Evolutionary conservation across 2,888 invertebrate genomes (phyloP).

Genomic region (Choristoneura rosaceana): DNA sequence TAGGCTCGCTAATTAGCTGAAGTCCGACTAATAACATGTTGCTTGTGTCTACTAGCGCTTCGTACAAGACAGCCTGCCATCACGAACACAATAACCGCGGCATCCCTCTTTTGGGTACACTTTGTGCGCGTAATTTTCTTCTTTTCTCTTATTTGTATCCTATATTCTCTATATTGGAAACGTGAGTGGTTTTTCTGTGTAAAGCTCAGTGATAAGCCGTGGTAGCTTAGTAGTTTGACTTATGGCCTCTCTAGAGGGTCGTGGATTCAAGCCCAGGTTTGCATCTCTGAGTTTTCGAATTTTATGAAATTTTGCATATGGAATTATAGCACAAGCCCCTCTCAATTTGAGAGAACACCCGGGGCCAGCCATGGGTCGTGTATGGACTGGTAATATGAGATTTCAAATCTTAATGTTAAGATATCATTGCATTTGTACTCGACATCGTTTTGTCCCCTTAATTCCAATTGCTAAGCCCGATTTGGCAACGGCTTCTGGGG

Average conservation of each 20-base stretch:
- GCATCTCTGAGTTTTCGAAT: no score
- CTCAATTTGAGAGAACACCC: no score
- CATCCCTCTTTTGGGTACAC: conserved; percentile 21
- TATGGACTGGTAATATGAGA: no score
- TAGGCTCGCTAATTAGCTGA: conserved; percentile 23
- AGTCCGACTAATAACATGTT: conserved; percentile 18
- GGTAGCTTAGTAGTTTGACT: no score
- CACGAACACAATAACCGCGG: conserved; percentile 17
- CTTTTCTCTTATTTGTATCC: conserved; percentile 11
- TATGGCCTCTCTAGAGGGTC: no score
- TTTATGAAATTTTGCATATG: no score
- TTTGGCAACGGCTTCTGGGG: conserved; percentile 18
- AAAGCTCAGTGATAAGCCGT: no score
- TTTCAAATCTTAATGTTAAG: background rate
- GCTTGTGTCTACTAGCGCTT: conserved; percentile 13
- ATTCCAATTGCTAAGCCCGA: conserved; percentile 6
- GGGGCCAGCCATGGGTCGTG: no score
- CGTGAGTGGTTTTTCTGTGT: conserved; percentile 18
- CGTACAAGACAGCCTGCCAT: conserved; percentile 1
- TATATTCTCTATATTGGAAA: conserved; percentile 33
- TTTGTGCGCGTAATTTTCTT: conserved; percentile 1
- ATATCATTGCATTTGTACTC: background rate
- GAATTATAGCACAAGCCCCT: no score
- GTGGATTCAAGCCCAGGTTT: no score
- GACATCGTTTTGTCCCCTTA: background rate